phyloP scores from a whole-genome alignment of 2,113 vertebrate species.

The Lonchura striata region DNA sequence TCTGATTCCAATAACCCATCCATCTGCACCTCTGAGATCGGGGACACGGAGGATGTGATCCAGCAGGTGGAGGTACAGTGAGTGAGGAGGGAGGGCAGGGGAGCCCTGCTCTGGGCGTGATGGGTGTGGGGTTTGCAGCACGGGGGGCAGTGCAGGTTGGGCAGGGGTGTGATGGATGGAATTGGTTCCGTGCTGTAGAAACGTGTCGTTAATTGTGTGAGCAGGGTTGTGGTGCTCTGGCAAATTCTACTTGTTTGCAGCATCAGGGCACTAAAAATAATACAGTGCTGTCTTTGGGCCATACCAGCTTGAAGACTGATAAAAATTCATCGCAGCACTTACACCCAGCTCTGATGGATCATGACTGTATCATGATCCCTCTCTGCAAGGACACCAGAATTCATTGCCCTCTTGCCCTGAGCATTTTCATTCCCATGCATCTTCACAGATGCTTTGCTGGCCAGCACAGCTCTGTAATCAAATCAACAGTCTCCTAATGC shows the following conservation, averaged over 20 bases:
- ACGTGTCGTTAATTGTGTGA: not conserved
- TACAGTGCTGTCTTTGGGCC: not conserved
- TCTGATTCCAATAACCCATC: constrained; percentile 93
- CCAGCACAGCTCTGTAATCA: not conserved
- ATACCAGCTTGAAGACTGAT: not conserved
- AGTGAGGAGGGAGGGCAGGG: not conserved
- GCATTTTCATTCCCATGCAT: not conserved
- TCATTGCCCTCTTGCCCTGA: not conserved
- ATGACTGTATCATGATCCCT: not conserved
- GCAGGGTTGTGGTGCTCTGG: not conserved
- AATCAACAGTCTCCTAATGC: not conserved
- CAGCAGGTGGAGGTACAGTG: constrained; percentile 85
- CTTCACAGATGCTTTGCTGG: not conserved
- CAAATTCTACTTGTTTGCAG: not conserved
- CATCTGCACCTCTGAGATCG: constrained; percentile 86
- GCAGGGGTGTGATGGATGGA: accelerated
- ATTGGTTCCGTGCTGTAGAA: too few relatives aligned
- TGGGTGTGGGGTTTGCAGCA: not conserved
- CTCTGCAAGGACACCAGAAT: not conserved
- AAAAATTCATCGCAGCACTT: not conserved
- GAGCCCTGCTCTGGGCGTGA: not conserved
- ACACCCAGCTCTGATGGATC: not conserved
- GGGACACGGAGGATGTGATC: constrained; percentile 87
- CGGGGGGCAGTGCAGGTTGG: not conserved
- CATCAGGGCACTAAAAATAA: not conserved